Percentiles rank a stretch among this genome's conserved stretches.
Conservation (phyloP, 2,113 vertebrate species). For the Cryptomyrus ogoouensis region DNA sequence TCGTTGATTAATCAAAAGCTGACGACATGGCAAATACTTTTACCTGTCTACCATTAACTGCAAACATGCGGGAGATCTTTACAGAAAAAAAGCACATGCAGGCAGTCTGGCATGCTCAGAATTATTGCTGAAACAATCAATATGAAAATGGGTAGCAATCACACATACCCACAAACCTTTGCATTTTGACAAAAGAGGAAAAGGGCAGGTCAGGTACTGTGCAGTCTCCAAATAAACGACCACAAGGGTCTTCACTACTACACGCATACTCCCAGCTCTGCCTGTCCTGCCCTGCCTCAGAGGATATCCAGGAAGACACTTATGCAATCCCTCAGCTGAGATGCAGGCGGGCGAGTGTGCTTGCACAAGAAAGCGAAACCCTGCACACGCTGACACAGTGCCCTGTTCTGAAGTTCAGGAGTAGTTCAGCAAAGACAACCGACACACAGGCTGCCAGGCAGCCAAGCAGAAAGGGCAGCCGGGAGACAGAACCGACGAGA, state of each 20-base stretch:
- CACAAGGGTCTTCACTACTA: background rate
- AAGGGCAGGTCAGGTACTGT: background rate
- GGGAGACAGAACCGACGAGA: background rate
- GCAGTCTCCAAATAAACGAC: background rate
- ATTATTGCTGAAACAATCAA: background rate
- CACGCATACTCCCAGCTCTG: background rate
- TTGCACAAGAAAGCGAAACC: background rate
- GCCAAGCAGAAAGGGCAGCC: background rate
- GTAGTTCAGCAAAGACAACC: background rate
- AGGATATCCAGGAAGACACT: slow-evolving; percentile 1
- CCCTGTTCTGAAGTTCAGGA: background rate
- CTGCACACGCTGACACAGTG: background rate
- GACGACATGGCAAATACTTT: background rate
- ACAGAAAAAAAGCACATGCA: background rate
- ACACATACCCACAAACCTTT: background rate
- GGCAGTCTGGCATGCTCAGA: background rate
- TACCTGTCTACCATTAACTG: background rate
- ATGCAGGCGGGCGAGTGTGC: too few species aligned
- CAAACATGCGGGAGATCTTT: background rate
- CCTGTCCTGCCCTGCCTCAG: background rate
- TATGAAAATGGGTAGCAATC: background rate
- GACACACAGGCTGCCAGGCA: background rate
- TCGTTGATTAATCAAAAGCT: slow-evolving; percentile 9
- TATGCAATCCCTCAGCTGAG: background rate
- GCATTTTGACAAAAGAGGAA: background rate